These are phyloP conservation scores for Myiotriccus ornatus DNA, from an alignment of 2,797 vertebrate genomes.

Conservation along the genomic window DNA sequence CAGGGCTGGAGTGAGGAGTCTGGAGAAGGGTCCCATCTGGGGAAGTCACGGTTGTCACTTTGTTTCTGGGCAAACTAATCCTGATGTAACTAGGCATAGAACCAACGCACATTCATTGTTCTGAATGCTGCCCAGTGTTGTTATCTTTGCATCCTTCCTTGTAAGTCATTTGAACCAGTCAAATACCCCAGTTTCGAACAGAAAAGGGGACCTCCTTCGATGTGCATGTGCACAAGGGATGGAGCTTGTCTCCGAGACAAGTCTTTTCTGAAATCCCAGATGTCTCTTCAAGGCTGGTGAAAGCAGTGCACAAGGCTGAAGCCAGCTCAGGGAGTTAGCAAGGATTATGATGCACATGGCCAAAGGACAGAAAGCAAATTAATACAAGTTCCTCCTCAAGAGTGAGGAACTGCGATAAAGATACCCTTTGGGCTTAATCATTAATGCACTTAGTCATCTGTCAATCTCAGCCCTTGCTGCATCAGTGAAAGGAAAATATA, in stretches of 20 bases:
- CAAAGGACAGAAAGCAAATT: not conserved
- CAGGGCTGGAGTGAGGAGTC: not conserved
- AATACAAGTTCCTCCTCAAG: not conserved
- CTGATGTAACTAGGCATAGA: not conserved
- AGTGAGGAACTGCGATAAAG: not conserved
- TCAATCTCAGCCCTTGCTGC: not conserved
- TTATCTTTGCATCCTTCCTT: not conserved
- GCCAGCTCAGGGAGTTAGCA: not conserved
- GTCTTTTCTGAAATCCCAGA: not conserved
- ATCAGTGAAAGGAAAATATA: not conserved
- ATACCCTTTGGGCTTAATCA: not conserved
- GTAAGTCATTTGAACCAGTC: not conserved
- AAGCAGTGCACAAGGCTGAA: not conserved
- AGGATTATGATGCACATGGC: not conserved
- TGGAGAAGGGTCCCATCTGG: not conserved
- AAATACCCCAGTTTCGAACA: not conserved
- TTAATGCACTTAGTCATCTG: not conserved
- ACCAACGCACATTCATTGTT: accelerated
- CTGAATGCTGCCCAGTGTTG: not conserved
- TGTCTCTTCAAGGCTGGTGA: not conserved
- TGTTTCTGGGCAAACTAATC: not conserved
- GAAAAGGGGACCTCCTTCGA: accelerated
- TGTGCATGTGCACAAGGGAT: not conserved
- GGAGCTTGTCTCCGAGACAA: not conserved
- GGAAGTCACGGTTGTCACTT: not conserved